Base-by-base conservation (phyloP, 2,113 vertebrate species). In the Cyprinodon variegatus region DNA sequence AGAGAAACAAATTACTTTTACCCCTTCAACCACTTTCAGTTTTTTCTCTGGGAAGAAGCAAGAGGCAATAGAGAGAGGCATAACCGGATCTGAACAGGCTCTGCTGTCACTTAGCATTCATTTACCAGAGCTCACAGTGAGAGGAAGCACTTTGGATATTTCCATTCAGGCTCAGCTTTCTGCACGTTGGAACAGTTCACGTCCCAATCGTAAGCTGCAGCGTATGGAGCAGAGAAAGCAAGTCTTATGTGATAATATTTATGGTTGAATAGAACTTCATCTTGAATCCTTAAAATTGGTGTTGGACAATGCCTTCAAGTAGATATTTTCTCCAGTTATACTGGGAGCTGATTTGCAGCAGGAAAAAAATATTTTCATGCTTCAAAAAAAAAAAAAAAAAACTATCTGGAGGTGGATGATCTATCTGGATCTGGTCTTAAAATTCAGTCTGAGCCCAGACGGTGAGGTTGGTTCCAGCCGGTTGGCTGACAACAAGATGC, bases 61-160 rank as follows among this genome's bases (percentile, higher is more conserved):
- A 74, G 64, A 62, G 69, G 2, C 11, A 59, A 82, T 72, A 70
- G 59, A 63, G 76, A 81, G 63, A 65, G 29, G 79, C 63, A 70
- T 77, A 85, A 78, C 70, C 78, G 76, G 82, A 86, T 87, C 75
- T 83, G 61, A 71, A 61, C 79, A 38, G 46, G 79, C 82, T 83
- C 70, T 1, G 53, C 78, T 84, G 81, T 86, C 86, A 86, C 80
- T 86, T 85, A 82, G 75, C 69, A 37, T 79, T 78, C 80, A 79
- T 81, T 81, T 86, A 83, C 73, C 62, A 66, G 67, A 70, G 46
- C 74, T 48, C 43, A 37, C 74, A 72, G 65, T 85, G 68, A 71
- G 77, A 69, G 85, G 79, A 83, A 85, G 89, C 84, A 85, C 88
- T 88, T 79, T 85, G 78, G 72, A 78, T 65, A 67, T 83, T 88